A percentile compares a stretch with the other conserved stretches of the same genome.
These are phyloP conservation scores for Paracanthobrama guichenoti DNA, from an alignment of 2,113 vertebrate genomes.

Conservation along the genomic window DNA sequence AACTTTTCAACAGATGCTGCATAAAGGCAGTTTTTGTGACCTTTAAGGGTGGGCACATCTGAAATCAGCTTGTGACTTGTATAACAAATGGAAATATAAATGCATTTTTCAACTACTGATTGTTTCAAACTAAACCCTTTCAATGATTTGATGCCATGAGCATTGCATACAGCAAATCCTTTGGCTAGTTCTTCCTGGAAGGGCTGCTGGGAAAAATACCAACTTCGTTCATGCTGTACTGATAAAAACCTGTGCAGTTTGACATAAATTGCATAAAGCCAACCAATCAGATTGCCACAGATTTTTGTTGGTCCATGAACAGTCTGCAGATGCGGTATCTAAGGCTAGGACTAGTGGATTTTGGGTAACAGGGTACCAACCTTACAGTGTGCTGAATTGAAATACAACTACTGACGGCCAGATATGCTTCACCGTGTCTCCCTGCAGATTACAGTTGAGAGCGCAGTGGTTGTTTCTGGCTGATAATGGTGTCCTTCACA, in stretches of 20 bases:
- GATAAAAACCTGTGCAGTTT: neutral
- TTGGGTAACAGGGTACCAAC: neutral
- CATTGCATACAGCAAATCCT: neutral
- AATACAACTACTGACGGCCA: neutral
- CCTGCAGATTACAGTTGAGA: slow-evolving; percentile 4
- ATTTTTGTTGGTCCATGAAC: neutral
- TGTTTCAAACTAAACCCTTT: neutral
- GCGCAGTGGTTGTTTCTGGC: neutral
- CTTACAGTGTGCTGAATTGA: neutral
- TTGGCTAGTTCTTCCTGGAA: neutral
- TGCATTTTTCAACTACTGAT: neutral
- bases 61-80: neutral
- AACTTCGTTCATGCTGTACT: neutral
- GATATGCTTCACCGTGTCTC: neutral
- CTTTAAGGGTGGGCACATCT: neutral
- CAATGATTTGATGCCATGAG: neutral
- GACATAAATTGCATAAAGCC: slow-evolving; percentile 7
- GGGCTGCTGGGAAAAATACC: neutral
- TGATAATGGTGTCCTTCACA: slow-evolving; percentile 33
- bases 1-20: neutral
- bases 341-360: neutral
- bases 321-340: neutral
- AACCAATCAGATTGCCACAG: neutral
- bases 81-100: neutral
- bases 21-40: neutral